These are phyloP conservation scores for Parotocinclus haroldoi DNA, from an alignment of 2,797 vertebrate species.

Conservation along the genomic window DNA sequence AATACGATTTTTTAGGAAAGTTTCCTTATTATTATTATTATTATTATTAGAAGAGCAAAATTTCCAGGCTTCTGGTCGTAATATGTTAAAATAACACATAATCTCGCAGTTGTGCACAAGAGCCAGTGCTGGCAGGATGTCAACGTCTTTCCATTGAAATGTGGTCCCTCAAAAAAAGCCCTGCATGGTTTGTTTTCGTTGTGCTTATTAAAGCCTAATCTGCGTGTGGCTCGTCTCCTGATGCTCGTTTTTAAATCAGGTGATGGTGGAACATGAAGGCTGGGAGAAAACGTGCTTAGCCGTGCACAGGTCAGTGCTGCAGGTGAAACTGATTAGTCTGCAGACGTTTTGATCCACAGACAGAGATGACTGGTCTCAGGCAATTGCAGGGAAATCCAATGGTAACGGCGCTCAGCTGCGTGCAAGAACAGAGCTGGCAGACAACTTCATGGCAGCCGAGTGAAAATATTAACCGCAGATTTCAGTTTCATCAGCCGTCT, in stretches of 20 bases:
- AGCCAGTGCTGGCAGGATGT: neutral
- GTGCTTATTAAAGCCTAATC: slow-evolving; percentile 10
- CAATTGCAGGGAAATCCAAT: neutral
- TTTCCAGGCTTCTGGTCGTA: slow-evolving; percentile 5
- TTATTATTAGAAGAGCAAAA: slow-evolving; percentile 2
- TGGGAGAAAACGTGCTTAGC: neutral
- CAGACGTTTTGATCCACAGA: neutral
- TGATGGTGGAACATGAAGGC: slow-evolving; percentile 1
- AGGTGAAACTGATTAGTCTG: slow-evolving; percentile 16
- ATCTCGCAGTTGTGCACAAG: neutral
- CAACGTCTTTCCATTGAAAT: neutral
- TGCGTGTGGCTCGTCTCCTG: neutral
- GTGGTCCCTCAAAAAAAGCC: neutral
- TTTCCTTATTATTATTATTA: too few species aligned
- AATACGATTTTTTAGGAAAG: neutral
- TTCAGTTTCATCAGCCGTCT: neutral
- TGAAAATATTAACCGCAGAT: neutral
- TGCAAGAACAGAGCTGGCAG: neutral
- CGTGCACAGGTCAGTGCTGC: slow-evolving; percentile 3
- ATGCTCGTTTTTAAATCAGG: slow-evolving; percentile 5
- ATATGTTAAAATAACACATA: slow-evolving; percentile 7
- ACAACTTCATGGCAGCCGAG: neutral
- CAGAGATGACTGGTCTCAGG: neutral
- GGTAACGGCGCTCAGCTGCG: neutral
- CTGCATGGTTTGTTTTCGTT: neutral